These are phyloP conservation scores for Suillia variegata DNA, from an alignment of 2,888 invertebrate species.

Conservation along the genomic window DNA sequence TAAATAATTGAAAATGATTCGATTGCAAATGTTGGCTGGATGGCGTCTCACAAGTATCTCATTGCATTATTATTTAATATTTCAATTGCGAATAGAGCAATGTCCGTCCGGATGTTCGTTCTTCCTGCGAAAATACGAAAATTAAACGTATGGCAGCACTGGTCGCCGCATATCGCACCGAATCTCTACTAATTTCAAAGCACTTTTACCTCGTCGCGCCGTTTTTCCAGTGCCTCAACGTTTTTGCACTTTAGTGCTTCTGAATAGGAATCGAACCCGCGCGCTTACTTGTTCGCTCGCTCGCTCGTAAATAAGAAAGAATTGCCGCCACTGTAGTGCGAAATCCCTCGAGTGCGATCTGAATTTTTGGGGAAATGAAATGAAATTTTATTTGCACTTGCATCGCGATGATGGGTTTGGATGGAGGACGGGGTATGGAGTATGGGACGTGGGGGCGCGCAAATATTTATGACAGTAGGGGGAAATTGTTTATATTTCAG, in stretches of 20 bases:
- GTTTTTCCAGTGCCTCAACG: too few species aligned
- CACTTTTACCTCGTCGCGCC: too few species aligned
- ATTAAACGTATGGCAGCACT: not conserved
- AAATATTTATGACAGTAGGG: too few species aligned
- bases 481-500: not conserved
- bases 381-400: slow-evolving; percentile 13
- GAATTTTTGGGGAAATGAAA: not conserved
- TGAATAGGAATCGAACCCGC: not conserved
- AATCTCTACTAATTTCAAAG: not conserved
- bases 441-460: too few species aligned
- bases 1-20: slow-evolving; percentile 20
- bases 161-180: not conserved
- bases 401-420: slow-evolving; percentile 5
- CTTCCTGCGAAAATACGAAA: too few species aligned
- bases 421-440: too few species aligned
- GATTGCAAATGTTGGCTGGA: slow-evolving; percentile 11
- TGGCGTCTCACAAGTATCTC: not conserved
- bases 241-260: not conserved
- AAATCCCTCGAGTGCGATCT: not conserved
- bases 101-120: too few species aligned
- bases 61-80: not conserved
- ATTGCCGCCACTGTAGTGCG: too few species aligned
- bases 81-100: not conserved
- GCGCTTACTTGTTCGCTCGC: not conserved
- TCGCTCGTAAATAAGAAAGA: too few species aligned